Base-by-base conservation (phyloP, 2,797 vertebrate genomes). In the Anniella stebbinsi region DNA sequence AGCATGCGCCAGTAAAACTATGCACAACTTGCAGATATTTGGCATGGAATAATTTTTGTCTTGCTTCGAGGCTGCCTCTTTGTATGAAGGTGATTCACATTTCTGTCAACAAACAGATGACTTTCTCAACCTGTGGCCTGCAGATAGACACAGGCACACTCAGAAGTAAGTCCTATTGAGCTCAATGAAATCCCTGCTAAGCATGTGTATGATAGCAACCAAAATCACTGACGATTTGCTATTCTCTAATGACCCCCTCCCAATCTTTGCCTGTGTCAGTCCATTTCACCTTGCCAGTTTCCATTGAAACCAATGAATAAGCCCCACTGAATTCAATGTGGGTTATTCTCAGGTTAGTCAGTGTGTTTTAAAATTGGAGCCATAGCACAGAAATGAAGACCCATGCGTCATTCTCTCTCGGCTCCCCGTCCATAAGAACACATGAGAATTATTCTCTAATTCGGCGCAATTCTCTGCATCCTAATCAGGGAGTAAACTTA, bases 71-170 rank as follows among this genome's bases (percentile, higher is more conserved):
- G n/a, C 57, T 84, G 81, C n/a, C 73, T 89, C 60, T 48, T 60
- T 36, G 48, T 54, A 60, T 15, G 21, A 45, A 60, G 54, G 33
- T 83, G 80, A 90, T 45, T 82, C 78, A 82, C 67, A 75, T n/a
- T 76, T 76, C 80, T 87, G 45, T 90, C 78, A 87, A 87, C 41
- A 90, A 38, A 67, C 12, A 11, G 45, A 87, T 87, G 89, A 83
- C 67, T 80, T 69, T 69, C 76, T 77, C 25, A n/a, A 18, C 21
- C 4, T 60, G 38, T 72, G 10, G 3, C 17, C 48, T 54, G 28
- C 51, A 75, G 25, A 54, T 13, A 76, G 77, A 76, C 30, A 36
- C 18, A 12, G 28, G 63, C 67, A 51, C 13, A 12, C 36, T 41
- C 60, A 83, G 41, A 83, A 67, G 13, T 66, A 67, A 41, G 60